Percentiles rank a stretch among this genome's conserved stretches.
Evolutionary conservation across 2,797 vertebrate species (phyloP).

Genomic region (Bucorvus abyssinicus): DNA sequence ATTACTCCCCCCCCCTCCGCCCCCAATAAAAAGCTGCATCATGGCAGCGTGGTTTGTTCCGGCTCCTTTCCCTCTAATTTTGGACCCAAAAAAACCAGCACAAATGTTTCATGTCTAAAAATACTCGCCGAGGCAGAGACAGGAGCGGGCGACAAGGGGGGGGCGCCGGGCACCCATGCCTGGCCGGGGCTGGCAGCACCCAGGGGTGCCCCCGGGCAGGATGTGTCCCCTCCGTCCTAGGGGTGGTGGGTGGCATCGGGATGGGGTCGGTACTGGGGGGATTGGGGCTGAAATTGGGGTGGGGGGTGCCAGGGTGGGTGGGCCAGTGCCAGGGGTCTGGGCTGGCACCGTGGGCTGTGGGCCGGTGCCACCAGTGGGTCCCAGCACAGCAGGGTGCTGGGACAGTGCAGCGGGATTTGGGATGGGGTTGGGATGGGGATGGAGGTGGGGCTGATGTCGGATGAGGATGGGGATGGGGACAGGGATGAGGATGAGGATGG

Average conservation of each 20-base stretch:
- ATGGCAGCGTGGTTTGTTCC: neutral
- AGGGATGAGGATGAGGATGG: too few species aligned
- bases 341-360: neutral
- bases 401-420: neutral
- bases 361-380: neutral
- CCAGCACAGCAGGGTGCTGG: neutral
- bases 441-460: too few species aligned
- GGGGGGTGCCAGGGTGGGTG: too few species aligned
- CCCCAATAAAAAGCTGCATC: neutral
- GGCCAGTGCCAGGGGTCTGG: neutral
- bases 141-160: neutral
- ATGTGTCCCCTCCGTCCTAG: neutral
- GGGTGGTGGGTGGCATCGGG: neutral
- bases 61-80: conserved; percentile 2
- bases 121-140: neutral
- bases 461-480: too few species aligned
- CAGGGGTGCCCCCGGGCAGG: neutral
- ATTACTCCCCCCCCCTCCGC: neutral
- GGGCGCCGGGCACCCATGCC: neutral
- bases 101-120: conserved; percentile 13
- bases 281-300: too few species aligned
- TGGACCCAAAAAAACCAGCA: conserved; percentile 6
- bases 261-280: fast-evolving
- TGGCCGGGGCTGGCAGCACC: neutral
- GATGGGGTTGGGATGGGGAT: neutral